Percentiles rank a stretch among this genome's conserved stretches.
phyloP scores from a whole-genome alignment of 2,113 vertebrate species.

The Anguilla rostrata region DNA sequence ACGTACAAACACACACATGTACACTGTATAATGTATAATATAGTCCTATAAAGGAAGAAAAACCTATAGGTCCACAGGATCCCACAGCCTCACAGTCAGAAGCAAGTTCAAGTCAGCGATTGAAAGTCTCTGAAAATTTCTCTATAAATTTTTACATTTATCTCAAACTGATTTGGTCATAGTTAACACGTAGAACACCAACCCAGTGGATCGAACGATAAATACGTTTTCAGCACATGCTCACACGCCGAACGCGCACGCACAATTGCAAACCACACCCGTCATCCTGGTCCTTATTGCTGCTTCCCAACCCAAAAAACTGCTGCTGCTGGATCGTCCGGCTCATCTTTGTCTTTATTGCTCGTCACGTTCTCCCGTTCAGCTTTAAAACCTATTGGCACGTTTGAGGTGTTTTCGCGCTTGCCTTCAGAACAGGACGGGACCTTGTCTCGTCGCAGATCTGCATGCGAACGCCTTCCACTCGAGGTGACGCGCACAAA shows the following conservation, averaged over 20 bases:
- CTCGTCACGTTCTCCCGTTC: neutral
- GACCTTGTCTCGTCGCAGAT: neutral
- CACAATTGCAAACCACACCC: too few species aligned
- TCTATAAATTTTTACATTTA: too few species aligned
- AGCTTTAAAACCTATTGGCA: neutral
- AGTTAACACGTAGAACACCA: too few species aligned
- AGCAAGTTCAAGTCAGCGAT: too few species aligned
- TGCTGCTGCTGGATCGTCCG: neutral
- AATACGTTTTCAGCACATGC: too few species aligned
- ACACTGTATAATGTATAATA: neutral
- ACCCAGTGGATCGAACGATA: too few species aligned
- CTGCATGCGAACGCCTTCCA: neutral
- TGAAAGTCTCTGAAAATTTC: too few species aligned
- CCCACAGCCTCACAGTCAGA: too few species aligned
- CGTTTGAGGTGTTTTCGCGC: neutral
- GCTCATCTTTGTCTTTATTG: neutral
- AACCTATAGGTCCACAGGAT: neutral
- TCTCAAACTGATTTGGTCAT: too few species aligned
- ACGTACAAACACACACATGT: conserved; percentile 11
- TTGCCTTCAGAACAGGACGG: neutral
- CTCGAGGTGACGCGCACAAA: neutral
- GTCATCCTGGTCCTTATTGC: neutral
- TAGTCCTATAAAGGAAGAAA: neutral
- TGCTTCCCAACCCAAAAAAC: too few species aligned
- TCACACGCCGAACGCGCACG: neutral